Conservation (phyloP, 2,888 invertebrate genomes). For the Hydraecia micacea region DNA sequence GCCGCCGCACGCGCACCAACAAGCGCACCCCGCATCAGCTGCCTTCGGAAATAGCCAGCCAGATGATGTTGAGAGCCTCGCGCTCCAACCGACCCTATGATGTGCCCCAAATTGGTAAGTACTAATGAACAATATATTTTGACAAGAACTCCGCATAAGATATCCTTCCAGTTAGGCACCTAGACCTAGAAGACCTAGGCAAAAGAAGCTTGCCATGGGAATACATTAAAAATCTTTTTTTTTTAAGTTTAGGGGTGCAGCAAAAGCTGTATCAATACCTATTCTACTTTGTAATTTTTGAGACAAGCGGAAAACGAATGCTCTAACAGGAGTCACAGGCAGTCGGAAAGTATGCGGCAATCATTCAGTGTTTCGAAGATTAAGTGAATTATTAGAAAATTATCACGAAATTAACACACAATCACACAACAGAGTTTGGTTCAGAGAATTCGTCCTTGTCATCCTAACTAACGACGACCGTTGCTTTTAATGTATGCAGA, state of each 20-base stretch:
- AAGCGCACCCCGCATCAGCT: slow-evolving; percentile 83
- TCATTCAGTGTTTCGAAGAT: slow-evolving; percentile 31
- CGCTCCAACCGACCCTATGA: slow-evolving; percentile 95
- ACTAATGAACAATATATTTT: neutral
- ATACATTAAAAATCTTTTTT: too few species aligned
- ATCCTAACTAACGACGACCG: neutral
- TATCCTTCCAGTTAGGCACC: neutral
- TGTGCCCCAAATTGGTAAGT: slow-evolving; percentile 96
- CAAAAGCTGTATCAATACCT: slow-evolving; percentile 7
- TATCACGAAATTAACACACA: slow-evolving; percentile 7
- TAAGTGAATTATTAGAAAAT: slow-evolving; percentile 23
- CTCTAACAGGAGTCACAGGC: neutral
- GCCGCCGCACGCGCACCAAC: slow-evolving; percentile 79
- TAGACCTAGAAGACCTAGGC: neutral
- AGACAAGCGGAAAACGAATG: neutral
- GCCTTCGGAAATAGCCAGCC: slow-evolving; percentile 92
- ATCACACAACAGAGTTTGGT: slow-evolving; percentile 8
- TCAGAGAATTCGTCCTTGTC: neutral
- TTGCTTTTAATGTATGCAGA: too few species aligned
- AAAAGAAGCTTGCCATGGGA: neutral
- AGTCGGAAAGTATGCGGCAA: slow-evolving; percentile 28
- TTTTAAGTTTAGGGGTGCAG: neutral
- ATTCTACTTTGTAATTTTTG: slow-evolving; percentile 3
- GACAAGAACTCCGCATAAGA: neutral
- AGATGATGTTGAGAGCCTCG: slow-evolving; percentile 94